Evolutionary conservation across 1,140 invertebrate species (phyloP).

Genomic region (Batillaria attramentaria): DNA sequence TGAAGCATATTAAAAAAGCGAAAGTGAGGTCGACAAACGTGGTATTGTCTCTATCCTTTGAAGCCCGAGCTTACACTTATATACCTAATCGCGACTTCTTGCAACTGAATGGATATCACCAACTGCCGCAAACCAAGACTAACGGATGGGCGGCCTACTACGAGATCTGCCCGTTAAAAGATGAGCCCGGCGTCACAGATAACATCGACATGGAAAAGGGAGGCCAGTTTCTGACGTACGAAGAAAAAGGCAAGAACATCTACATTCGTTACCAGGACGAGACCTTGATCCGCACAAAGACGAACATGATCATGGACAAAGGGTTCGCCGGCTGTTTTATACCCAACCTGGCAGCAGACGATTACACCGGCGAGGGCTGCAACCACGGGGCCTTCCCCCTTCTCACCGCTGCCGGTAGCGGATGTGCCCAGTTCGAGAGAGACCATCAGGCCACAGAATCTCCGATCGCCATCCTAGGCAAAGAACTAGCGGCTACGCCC

Average conservation of each 20-base stretch:
- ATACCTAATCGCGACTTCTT: background rate
- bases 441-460: background rate
- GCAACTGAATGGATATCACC: background rate
- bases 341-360: constrained; percentile 1
- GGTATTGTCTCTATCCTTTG: background rate
- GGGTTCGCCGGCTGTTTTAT: background rate
- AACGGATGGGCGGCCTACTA: background rate
- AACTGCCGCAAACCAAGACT: background rate
- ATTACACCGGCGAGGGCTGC: background rate
- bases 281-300: background rate
- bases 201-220: background rate
- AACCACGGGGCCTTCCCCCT: background rate
- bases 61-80: background rate
- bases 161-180: background rate
- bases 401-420: background rate
- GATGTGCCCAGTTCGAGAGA: background rate
- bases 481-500: background rate
- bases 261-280: background rate
- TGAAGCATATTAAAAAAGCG: background rate
- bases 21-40: background rate
- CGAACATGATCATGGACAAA: background rate
- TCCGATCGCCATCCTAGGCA: background rate
- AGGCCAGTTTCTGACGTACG: background rate
- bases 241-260: background rate
- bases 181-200: background rate